Evolutionary conservation across 2,797 vertebrate species (phyloP), one percentile per base, ranked within the genome.

Genomic region (Hemibagrus guttatus): DNA sequence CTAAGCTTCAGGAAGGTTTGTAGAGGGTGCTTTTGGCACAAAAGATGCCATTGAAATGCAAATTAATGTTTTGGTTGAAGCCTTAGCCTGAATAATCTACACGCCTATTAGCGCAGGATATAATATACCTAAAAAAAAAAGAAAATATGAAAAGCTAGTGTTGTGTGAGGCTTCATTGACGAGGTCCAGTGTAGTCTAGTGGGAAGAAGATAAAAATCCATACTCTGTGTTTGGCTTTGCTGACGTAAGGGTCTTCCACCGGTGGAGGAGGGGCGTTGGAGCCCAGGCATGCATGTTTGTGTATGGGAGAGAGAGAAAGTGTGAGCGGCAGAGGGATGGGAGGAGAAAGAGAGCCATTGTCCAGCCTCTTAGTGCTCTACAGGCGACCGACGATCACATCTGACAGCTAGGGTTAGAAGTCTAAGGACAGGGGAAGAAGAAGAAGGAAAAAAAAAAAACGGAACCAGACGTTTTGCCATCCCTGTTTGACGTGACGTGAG

Each of bases 361-460:
- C 94, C 95, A 94, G 93, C 94, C 95, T 95, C 93, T 85, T 6
- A 92, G 92, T 92, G 92, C 92, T 93, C 91, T 86, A 90, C 93
- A 92, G 94, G 91, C 95, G 83, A 93, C 95, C 91, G 93, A 95
- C 93, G 92, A 95, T 96, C 94, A 94, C 88, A 87, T 94, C 92
- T 97, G 96, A 95, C 96, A 94, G 95, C 95, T 93, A 87, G 94
- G 95, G 96, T 96, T 97, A 96, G 95, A 95, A 96, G 93, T 96
- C 13, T 95, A 96, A 96, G 96, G 94, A 96, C 94, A 93, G 95
- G 95, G 95, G 26, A 21, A 52, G 16, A 4, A 7, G 54, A 3
- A n/a, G n/a, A 9, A 39, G 19, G 19, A 49, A 6, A 1, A 42
- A 95, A 95, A 93, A 92, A 87, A 88, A n/a, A n/a, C n/a, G n/a